A percentile compares a stretch with the other conserved stretches of the same genome.
Conservation (phyloP, 2,888 invertebrate species). For the Tineola bisselliella region DNA sequence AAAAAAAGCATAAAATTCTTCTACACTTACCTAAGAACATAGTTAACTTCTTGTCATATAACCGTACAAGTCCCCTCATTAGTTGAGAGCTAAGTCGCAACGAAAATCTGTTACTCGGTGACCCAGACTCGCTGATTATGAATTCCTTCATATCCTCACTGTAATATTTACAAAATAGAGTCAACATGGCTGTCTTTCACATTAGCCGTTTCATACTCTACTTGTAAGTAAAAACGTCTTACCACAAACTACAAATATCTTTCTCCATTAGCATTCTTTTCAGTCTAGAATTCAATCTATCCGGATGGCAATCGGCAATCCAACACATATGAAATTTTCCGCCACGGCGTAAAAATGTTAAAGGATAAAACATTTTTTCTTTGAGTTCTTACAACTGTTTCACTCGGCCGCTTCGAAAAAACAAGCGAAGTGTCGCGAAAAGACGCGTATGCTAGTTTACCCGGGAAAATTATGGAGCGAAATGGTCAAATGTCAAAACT, state of each 20-base stretch:
- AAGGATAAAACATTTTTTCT: conserved; percentile 50
- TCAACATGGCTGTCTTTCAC: too few species aligned
- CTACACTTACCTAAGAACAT: conserved; percentile 32
- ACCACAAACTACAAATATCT: conserved; percentile 52
- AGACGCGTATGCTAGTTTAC: too few species aligned
- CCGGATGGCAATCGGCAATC: conserved; percentile 58
- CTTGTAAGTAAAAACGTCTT: conserved; percentile 18
- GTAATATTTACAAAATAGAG: conserved; percentile 19
- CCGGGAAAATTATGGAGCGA: too few species aligned
- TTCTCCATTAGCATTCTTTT: conserved; percentile 35
- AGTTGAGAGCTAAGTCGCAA: conserved; percentile 52
- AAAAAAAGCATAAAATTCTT: too few species aligned
- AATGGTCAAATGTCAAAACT: too few species aligned
- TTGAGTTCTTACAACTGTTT: neutral
- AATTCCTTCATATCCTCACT: conserved; percentile 48
- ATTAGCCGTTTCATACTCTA: too few species aligned
- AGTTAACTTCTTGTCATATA: conserved; percentile 46
- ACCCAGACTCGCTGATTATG: conserved; percentile 47
- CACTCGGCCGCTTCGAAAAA: too few species aligned
- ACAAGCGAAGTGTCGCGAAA: too few species aligned
- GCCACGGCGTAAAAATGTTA: conserved; percentile 43
- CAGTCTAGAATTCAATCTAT: conserved; percentile 16
- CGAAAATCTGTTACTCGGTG: conserved; percentile 44
- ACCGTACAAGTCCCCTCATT: conserved; percentile 43
- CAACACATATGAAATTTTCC: conserved; percentile 56